Percentiles rank a stretch among this genome's conserved stretches.
These are phyloP conservation scores for Microhierax caerulescens DNA, from an alignment of 2,797 vertebrate species.

Conservation along the genomic window DNA sequence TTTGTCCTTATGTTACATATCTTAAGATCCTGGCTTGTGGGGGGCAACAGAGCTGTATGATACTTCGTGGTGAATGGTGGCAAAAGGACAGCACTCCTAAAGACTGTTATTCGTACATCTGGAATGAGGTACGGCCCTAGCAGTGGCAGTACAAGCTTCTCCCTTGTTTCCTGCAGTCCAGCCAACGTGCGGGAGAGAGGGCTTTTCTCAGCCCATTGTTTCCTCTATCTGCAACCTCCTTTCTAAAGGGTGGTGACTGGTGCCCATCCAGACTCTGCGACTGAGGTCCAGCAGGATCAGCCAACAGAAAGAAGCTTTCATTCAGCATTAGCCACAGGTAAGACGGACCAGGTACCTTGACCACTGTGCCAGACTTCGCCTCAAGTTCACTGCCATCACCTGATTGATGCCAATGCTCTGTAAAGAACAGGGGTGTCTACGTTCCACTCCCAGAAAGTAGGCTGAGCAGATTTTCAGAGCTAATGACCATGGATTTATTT, in stretches of 20 bases:
- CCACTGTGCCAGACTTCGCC: background rate
- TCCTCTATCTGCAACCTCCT: background rate
- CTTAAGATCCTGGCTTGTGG: background rate
- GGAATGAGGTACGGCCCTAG: background rate
- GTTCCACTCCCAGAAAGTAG: background rate
- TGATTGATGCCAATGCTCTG: background rate
- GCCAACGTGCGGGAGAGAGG: background rate
- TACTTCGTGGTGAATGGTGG: background rate
- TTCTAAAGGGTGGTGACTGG: background rate
- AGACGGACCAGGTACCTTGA: background rate
- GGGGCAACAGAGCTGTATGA: background rate
- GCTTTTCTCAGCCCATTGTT: background rate
- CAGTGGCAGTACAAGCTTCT: background rate
- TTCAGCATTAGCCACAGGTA: background rate
- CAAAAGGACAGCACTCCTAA: background rate
- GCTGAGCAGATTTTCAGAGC: background rate
- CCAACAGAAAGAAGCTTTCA: background rate
- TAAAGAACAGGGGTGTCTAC: background rate
- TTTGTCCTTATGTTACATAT: background rate
- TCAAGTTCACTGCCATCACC: background rate
- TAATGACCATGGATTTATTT: slow-evolving; percentile 30
- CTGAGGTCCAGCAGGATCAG: background rate
- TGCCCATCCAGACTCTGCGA: background rate
- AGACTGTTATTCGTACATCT: background rate
- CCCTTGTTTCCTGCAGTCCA: background rate